A percentile compares a stretch with the other conserved stretches of the same genome.
Evolutionary conservation across 2,113 vertebrate species (phyloP).

Genomic region (Melospiza melodia): DNA sequence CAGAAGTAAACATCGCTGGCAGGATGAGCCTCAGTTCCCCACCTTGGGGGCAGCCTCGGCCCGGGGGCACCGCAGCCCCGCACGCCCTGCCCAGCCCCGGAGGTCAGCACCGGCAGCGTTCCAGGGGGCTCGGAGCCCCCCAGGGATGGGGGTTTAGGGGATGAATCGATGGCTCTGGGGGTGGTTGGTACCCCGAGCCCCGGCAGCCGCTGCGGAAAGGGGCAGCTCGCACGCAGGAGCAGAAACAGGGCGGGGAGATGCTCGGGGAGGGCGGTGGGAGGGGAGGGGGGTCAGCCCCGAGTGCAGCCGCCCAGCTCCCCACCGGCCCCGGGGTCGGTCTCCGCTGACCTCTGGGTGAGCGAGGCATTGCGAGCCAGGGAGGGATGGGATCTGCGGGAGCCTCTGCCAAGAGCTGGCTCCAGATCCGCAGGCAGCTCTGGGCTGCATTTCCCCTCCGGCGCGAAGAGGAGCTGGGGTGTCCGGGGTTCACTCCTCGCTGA

Average conservation of each 20-base stretch:
- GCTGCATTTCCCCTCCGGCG: slow-evolving; percentile 54
- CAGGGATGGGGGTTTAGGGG: background rate
- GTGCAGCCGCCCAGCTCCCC: background rate
- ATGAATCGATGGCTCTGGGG: background rate
- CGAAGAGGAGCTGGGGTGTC: slow-evolving; percentile 37
- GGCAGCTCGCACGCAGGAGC: background rate
- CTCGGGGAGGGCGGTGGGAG: background rate
- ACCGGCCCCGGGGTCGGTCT: background rate
- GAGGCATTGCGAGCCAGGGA: slow-evolving; percentile 45
- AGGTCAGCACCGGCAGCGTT: background rate
- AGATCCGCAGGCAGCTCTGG: slow-evolving; percentile 43
- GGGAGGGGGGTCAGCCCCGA: background rate
- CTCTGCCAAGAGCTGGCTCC: slow-evolving; percentile 61
- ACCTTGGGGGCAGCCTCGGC: background rate
- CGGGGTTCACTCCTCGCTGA: slow-evolving; percentile 18
- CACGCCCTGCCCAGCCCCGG: background rate
- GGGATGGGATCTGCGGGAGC: slow-evolving; percentile 47
- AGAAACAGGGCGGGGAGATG: background rate
- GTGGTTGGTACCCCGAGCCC: background rate
- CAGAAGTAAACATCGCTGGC: background rate
- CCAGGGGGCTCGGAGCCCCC: background rate
- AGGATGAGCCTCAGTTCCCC: background rate
- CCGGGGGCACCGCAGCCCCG: background rate
- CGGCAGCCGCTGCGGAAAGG: background rate
- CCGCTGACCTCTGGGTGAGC: slow-evolving; percentile 11